Percentiles rank a stretch among this genome's conserved stretches.
phyloP scores from a whole-genome alignment of 2,888 invertebrate species.

The Eulithis testata region DNA sequence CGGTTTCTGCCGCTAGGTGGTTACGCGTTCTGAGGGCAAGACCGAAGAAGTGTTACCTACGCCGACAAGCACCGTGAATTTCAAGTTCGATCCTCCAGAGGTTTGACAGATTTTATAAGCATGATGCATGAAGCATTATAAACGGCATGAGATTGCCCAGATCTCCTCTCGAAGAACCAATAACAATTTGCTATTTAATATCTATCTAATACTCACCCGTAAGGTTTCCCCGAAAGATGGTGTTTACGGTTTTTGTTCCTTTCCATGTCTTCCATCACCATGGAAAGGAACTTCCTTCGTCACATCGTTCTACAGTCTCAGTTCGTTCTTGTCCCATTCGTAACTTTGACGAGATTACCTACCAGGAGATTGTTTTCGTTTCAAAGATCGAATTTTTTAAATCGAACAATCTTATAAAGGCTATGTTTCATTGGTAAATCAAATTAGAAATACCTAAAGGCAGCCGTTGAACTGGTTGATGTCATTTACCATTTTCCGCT shows the following conservation, averaged over 20 bases:
- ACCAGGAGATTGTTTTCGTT: too few relatives aligned
- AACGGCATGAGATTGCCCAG: slow-evolving; percentile 1
- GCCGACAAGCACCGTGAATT: slow-evolving; percentile 5
- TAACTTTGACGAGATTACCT: too few relatives aligned
- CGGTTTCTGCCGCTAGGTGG: slow-evolving; percentile 14
- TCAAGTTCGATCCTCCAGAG: slow-evolving; percentile 17
- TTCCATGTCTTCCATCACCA: too few relatives aligned
- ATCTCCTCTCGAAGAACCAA: neutral
- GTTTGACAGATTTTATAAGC: slow-evolving; percentile 14
- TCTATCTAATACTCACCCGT: too few relatives aligned
- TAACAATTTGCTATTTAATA: slow-evolving; percentile 1
- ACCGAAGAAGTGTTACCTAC: slow-evolving; percentile 5
- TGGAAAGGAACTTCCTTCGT: too few relatives aligned
- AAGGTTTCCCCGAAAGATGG: too few relatives aligned
- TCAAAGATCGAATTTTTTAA: neutral
- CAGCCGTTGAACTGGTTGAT: slow-evolving; percentile 1
- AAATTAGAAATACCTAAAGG: neutral
- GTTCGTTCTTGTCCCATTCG: too few relatives aligned
- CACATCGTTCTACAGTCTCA: too few relatives aligned
- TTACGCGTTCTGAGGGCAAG: slow-evolving; percentile 8
- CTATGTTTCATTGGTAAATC: too few relatives aligned
- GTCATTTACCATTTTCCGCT: slow-evolving; percentile 4
- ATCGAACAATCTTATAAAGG: neutral
- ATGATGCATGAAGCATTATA: slow-evolving; percentile 14
- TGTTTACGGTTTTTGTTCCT: too few relatives aligned